Evolutionary conservation across 1,140 invertebrate genomes (phyloP), one percentile per base, ranked within the genome.

Genomic region (Drosophila micromelanica): DNA sequence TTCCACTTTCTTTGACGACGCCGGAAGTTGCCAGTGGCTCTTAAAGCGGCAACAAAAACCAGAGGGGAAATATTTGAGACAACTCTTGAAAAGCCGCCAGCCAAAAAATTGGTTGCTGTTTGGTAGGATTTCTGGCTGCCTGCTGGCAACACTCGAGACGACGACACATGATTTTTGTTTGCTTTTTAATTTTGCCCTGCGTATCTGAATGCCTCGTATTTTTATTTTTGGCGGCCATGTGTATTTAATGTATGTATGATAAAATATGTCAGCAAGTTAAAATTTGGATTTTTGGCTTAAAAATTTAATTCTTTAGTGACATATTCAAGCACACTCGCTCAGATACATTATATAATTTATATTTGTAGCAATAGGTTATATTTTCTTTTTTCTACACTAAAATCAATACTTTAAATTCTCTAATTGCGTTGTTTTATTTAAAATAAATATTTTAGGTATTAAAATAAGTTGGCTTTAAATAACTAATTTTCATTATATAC

Each of bases 1-100:
- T 85, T 85, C 37, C 70, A 60, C 60, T 77, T 65, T 70, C 72
- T 70, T 74, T 74, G 65, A 63, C 72, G 61, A 17, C 45, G 48
- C 8, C 65, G 67, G 42, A 74, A 63, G 48, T 62, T 73, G 64
- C 64, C 65, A 67, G 27, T 45, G 57, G 42, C 48, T 51, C 45
- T 52, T 32, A 32, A 37, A 23, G 51, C 62, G 13, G 1, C 67
- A 70, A 17, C 61, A 45, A 23, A 32, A 73, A 23, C 49, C 49
- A 12, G 40, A 12, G 11, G 11, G 5, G 40, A 13, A 12, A 15
- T 6, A 42, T 11, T 12, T 27, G 27, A 27, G 27, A 27, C 27
- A 27, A 27, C 27, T 27, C 27, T 27, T 27, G 27, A 27, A 27
- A 27, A 27, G 27, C 27, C 51, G 27, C 27, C 51, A 62, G 56